phyloP scores from a whole-genome alignment of 2,113 vertebrate species.

The Albula glossodonta region DNA sequence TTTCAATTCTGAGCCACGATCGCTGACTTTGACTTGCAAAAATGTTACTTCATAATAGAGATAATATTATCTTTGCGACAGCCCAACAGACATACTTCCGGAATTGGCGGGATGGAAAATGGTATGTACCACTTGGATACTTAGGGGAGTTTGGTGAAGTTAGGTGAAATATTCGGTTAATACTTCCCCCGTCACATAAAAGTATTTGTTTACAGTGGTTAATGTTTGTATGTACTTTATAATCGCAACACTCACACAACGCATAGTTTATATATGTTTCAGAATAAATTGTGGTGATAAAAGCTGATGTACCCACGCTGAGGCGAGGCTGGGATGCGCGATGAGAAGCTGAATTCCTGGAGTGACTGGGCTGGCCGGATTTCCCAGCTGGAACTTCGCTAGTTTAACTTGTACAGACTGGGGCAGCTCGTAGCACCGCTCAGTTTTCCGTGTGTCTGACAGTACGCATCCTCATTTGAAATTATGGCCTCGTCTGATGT shows the following conservation, averaged over 20 bases:
- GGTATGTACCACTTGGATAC: not conserved
- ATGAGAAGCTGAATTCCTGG: conserved; percentile 2
- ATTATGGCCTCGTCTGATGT: conserved; percentile 46
- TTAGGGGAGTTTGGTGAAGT: not conserved
- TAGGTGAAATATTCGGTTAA: not conserved
- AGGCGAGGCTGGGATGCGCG: not conserved
- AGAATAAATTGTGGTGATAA: not conserved
- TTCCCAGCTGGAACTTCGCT: not conserved
- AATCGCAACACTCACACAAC: not conserved
- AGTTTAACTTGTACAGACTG: not conserved
- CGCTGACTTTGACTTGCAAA: not conserved
- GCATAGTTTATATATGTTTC: not conserved
- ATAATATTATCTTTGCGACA: not conserved
- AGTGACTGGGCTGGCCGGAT: conserved; percentile 14
- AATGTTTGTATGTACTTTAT: not conserved
- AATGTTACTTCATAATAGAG: not conserved
- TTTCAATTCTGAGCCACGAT: not conserved
- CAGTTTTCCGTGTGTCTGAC: not conserved
- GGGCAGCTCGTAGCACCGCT: not conserved
- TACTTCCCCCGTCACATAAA: not conserved
- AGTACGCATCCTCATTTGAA: not conserved
- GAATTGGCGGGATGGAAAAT: not conserved
- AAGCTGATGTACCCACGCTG: not conserved
- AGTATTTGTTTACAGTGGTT: not conserved
- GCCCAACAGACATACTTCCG: not conserved